phyloP scores from a whole-genome alignment of 2,113 vertebrate genomes.

The Sula dactylatra region DNA sequence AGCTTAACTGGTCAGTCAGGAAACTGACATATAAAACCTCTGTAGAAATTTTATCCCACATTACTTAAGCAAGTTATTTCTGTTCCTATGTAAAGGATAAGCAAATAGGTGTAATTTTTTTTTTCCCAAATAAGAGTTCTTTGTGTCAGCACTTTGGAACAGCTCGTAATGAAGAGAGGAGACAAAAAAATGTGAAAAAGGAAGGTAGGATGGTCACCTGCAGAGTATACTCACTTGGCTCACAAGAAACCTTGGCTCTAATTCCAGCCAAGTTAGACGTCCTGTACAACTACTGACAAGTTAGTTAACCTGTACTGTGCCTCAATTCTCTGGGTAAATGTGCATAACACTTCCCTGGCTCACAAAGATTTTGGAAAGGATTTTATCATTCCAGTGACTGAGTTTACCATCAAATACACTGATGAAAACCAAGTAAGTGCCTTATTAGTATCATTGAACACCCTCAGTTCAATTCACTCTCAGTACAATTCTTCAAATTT shows the following conservation, averaged over 20 bases:
- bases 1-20: background rate
- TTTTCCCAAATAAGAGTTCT: background rate
- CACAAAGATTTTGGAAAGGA: background rate
- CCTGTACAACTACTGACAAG: background rate
- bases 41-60: background rate
- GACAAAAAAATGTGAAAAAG: background rate
- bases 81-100: background rate
- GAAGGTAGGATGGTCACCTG: background rate
- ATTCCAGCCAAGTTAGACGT: background rate
- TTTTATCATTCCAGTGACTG: background rate
- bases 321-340: background rate
- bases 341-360: background rate
- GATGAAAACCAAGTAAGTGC: background rate
- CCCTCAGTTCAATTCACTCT: background rate
- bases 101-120: background rate
- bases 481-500: background rate
- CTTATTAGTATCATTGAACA: background rate
- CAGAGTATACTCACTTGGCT: background rate
- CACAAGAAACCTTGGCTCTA: background rate
- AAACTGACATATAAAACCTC: background rate
- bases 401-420: background rate
- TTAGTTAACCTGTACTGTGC: background rate
- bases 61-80: background rate
- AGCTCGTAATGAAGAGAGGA: background rate
- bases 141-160: background rate